phyloP scores from a whole-genome alignment of 2,888 invertebrate genomes.

The Acheta domesticus region DNA sequence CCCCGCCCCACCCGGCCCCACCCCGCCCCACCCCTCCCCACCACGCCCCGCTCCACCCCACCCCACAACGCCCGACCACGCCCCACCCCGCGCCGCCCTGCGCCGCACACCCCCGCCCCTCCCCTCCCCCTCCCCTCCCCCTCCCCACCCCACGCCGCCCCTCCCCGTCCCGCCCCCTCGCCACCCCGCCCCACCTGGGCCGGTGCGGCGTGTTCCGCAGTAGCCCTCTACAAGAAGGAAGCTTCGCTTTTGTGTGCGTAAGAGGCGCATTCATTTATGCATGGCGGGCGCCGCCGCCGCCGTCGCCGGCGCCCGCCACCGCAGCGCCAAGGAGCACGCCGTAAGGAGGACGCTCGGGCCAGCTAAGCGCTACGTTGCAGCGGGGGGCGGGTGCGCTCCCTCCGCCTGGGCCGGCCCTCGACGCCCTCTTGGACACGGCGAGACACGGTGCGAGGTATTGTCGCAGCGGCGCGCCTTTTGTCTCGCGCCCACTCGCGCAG shows the following conservation, averaged over 20 bases:
- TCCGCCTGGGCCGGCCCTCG: not conserved
- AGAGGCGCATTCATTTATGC: conserved; percentile 18
- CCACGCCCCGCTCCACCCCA: too few species aligned
- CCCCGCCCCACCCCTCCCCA: too few species aligned
- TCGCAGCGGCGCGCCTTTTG: not conserved
- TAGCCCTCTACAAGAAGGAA: not conserved
- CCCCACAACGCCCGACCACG: too few species aligned
- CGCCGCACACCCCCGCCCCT: too few species aligned
- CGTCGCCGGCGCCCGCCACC: not conserved
- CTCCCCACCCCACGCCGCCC: too few species aligned
- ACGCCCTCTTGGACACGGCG: not conserved
- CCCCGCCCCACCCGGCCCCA: too few species aligned
- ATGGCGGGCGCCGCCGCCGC: not conserved
- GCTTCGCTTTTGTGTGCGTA: not conserved
- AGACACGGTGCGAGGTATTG: not conserved
- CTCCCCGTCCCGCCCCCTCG: not conserved
- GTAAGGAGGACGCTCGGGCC: not conserved
- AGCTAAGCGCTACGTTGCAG: conserved; percentile 4
- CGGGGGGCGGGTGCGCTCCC: not conserved
- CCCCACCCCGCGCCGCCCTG: too few species aligned
- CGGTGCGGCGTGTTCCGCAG: not conserved
- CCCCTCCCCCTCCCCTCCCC: too few species aligned
- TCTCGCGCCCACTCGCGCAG: not conserved
- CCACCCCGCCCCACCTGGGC: not conserved
- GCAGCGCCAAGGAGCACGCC: not conserved